Percentiles rank a stretch among this genome's conserved stretches.
These are phyloP conservation scores for Pocota personata DNA, from an alignment of 2,888 invertebrate species.

Conservation along the genomic window DNA sequence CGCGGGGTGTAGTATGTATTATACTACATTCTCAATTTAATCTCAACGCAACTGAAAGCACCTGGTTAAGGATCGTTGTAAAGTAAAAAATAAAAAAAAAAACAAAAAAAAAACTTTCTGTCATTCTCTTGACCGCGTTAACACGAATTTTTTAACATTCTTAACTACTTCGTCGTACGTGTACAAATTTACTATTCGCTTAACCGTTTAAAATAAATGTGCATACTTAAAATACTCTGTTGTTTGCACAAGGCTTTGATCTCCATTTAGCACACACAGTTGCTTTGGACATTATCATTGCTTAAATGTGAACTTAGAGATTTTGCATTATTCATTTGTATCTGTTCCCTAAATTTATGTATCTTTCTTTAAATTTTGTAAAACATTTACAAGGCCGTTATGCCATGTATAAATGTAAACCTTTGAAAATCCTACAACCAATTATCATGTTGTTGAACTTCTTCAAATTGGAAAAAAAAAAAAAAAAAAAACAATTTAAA, in stretches of 20 bases:
- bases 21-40: too few relatives aligned
- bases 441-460: not conserved
- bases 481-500: too few relatives aligned
- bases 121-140: too few relatives aligned
- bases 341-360: not conserved
- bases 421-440: not conserved
- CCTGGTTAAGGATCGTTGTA: too few relatives aligned
- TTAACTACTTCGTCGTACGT: too few relatives aligned
- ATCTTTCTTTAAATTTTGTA: not conserved
- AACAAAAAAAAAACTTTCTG: too few relatives aligned
- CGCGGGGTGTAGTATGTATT: too few relatives aligned
- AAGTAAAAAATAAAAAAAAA: too few relatives aligned
- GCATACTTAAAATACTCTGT: not conserved
- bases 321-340: not conserved
- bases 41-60: too few relatives aligned
- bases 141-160: too few relatives aligned
- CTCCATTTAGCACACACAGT: not conserved
- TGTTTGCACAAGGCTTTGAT: not conserved
- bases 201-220: not conserved
- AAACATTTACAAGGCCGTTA: not conserved
- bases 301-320: not conserved
- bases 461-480: not conserved
- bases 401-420: not conserved
- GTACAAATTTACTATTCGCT: not conserved
- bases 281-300: not conserved